Conservation (phyloP, 1,140 invertebrate species). For the Helicoverpa zea region DNA sequence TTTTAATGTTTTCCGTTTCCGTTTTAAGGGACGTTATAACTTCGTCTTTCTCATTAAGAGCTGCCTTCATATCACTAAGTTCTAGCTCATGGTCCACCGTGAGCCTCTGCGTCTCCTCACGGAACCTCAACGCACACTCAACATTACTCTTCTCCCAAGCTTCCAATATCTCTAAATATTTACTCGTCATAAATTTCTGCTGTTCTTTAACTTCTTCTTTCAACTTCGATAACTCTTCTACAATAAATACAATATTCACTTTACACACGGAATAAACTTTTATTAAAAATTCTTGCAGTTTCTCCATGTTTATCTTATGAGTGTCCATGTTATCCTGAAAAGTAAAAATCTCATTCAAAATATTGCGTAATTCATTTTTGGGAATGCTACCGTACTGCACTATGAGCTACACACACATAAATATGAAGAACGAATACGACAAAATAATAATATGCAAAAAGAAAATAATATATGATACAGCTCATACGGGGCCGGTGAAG, state of each 20-base stretch:
- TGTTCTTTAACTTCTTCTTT: constrained; percentile 86
- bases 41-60: constrained; percentile 87
- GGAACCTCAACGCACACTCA: constrained; percentile 86
- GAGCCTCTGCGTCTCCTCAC: constrained; percentile 88
- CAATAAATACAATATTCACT: constrained; percentile 88
- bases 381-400: not conserved
- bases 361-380: not conserved
- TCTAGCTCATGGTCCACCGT: constrained; percentile 90
- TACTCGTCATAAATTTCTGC: constrained; percentile 84
- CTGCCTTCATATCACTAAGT: constrained; percentile 88
- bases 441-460: constrained; percentile 54
- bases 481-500: constrained; percentile 88
- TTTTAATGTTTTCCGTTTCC: constrained; percentile 83
- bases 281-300: constrained; percentile 83
- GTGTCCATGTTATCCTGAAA: constrained; percentile 88
- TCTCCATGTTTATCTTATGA: constrained; percentile 87
- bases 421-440: constrained; percentile 24
- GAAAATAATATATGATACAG: constrained; percentile 80
- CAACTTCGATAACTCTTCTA: constrained; percentile 88
- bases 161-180: constrained; percentile 87
- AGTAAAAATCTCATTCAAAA: constrained; percentile 40
- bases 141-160: constrained; percentile 86
- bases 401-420: not conserved
- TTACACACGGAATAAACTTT: constrained; percentile 85
- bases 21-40: constrained; percentile 85